Evolutionary conservation across 2,797 vertebrate species (phyloP).

Genomic region (Dallia pectoralis): DNA sequence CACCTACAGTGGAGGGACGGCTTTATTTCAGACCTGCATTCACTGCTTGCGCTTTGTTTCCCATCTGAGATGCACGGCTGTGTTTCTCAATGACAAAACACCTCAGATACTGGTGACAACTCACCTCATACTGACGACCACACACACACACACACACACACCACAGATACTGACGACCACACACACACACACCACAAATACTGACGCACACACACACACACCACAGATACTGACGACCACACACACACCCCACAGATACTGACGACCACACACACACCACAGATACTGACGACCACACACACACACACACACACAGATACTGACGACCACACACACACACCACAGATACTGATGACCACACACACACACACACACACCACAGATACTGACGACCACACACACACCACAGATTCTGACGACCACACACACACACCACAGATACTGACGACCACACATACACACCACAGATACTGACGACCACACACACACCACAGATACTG

Average conservation of each 20-base stretch:
- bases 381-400: too few relatives aligned
- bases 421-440: constrained; percentile 29
- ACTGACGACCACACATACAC: constrained; percentile 14
- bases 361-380: too few relatives aligned
- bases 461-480: constrained; percentile 25
- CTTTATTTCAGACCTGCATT: constrained; percentile 67
- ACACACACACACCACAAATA: constrained; percentile 24
- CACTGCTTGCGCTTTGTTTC: constrained; percentile 58
- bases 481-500: constrained; percentile 9
- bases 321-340: too few relatives aligned
- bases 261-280: too few relatives aligned
- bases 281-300: too few relatives aligned
- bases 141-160: constrained; percentile 18
- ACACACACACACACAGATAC: too few relatives aligned
- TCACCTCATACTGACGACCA: too few relatives aligned
- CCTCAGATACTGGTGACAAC: constrained; percentile 51
- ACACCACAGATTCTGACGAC: too few relatives aligned
- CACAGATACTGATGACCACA: too few relatives aligned
- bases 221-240: background rate
- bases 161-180: constrained; percentile 3
- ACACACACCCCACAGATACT: too few relatives aligned
- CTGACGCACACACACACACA: constrained; percentile 20
- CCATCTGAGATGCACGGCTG: constrained; percentile 47
- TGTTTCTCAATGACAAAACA: constrained; percentile 54
- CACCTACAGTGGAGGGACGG: constrained; percentile 52